Base-by-base conservation (phyloP, 2,888 invertebrate genomes). In the Lissocephala sabroskyi region DNA sequence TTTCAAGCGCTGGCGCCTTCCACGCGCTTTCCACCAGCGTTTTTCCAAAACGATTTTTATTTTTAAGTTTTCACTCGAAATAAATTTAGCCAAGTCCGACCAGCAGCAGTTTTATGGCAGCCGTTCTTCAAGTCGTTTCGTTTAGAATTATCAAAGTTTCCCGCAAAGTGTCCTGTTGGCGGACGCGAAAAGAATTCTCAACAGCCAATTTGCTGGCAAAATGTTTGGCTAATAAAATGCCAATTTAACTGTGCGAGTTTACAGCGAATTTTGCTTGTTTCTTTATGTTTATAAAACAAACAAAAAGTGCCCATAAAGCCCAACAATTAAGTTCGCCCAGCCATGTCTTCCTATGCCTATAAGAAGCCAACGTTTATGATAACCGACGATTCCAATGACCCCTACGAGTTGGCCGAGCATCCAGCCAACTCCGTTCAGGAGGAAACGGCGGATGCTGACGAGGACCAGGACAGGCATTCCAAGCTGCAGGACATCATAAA, bases 401-500 rank as follows among this genome's bases (percentile, higher is more conserved):
- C 78, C 2, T 75, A 70, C 43, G 56, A 74, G 13, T 37, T 70
- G 52, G 51, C 39, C 13, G 26, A 37, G 5, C 23, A 29, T 23
- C 11, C 14, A 2, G 18, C 16, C 16, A 49, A 49, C 7, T 44
- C 46, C 9, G 55, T 61, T 9, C 57, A 59, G 7, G 59, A 54
- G 28, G 64, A 51, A 45, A 52, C 49, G 9, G 47, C 41, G 14
- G 68, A 79, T 50, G 46, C 40, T 1, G 63, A 59, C 1, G 64
- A 59, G 26, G 67, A 79, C 33, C 51, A 41, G 18, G 74, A 80
- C 11, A 62, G 75, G 1, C 63, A 67, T 9, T 58, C 67, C 0
- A 82, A 77, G 58, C 50, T 80, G 10, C 74, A 77, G 61, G 81
- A 82, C 11, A 60, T 82, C 3, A 56, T 74, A 26, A 65, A 62